Base-by-base conservation (phyloP, 2,113 vertebrate species). In the Chitala chitala region DNA sequence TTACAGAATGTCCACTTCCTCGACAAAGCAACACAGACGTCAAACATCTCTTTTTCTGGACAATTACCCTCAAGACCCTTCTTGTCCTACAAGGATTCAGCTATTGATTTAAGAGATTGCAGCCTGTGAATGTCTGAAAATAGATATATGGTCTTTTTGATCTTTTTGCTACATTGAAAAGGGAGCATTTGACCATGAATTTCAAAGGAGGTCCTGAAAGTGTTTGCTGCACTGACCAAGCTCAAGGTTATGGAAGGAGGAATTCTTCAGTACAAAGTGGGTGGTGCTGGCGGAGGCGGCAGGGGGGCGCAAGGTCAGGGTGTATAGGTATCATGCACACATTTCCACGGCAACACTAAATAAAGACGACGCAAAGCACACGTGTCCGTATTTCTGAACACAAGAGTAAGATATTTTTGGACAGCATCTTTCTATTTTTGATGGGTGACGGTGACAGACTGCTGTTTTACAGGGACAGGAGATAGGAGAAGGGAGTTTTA, bases 351-450 rank as follows among this genome's bases (percentile, higher is more conserved):
- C 5, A 31, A 33, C 36, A 55, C 85, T 84, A 85, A 83, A 84
- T 78, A 83, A 82, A 84, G 81, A 75, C 40, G 36, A 78, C 66
- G 71, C 68, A 79, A 46, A 69, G 51, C 48, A 65, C 76, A 77
- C 70, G 51, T 82, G 79, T 80, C 75, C 55, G 36, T 53, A 29
- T 79, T 66, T 75, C 24, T 64, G 76, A 74, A 78, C 75, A 70
- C 65, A 78, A 38, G 68, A 59, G 3, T 69, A 61, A 73, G 80
- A 81, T 87, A 88, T 88, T 82, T 84, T 69, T 70, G 71, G 80
- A 75, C 17, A 38, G 48, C 73, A 78, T 33, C 75, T 42, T 33
- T 76, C 87, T 85, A 82, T 85, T 88, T 86, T 78, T 85, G 84
- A 82, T 79, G 72, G 79, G 82, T 85, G 85, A 87, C 73, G 71